These are phyloP conservation scores for Grantiella picta DNA, from an alignment of 2,113 vertebrate genomes.

Conservation along the genomic window DNA sequence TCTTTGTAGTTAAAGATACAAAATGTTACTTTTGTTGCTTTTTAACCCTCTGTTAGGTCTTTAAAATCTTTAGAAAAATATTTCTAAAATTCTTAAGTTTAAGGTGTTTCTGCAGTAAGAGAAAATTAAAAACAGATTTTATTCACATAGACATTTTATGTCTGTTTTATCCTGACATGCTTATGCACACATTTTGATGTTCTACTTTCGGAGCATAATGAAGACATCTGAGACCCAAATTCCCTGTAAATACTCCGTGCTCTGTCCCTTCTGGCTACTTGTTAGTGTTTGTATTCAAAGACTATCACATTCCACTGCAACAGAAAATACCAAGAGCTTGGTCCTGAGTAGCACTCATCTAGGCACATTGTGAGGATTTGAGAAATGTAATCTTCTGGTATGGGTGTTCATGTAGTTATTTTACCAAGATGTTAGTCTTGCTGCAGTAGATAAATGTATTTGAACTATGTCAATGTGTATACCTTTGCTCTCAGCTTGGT, in stretches of 20 bases:
- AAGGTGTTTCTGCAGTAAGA: neutral
- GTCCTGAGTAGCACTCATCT: neutral
- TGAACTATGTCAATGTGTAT: neutral
- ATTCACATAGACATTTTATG: neutral
- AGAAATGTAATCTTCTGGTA: neutral
- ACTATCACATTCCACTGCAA: neutral
- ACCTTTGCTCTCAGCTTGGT: neutral
- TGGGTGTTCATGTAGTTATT: neutral
- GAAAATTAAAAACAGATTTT: neutral
- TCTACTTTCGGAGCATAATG: slow-evolving; percentile 23
- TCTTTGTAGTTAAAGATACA: neutral
- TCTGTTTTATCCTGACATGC: neutral
- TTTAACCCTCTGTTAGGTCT: neutral
- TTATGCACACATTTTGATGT: neutral
- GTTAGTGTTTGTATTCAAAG: neutral
- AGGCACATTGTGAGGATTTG: neutral
- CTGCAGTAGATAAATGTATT: neutral
- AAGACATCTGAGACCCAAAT: neutral
- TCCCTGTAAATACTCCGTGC: neutral
- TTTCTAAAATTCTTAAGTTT: neutral
- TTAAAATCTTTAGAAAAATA: neutral
- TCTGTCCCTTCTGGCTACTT: neutral
- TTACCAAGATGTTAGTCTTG: neutral
- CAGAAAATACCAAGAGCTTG: neutral
- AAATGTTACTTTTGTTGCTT: neutral